Percentiles rank a stretch among this genome's conserved stretches.
These are phyloP conservation scores for Scaptodrosophila lebanonensis DNA, from an alignment of 1,140 invertebrate species.

Conservation along the genomic window DNA sequence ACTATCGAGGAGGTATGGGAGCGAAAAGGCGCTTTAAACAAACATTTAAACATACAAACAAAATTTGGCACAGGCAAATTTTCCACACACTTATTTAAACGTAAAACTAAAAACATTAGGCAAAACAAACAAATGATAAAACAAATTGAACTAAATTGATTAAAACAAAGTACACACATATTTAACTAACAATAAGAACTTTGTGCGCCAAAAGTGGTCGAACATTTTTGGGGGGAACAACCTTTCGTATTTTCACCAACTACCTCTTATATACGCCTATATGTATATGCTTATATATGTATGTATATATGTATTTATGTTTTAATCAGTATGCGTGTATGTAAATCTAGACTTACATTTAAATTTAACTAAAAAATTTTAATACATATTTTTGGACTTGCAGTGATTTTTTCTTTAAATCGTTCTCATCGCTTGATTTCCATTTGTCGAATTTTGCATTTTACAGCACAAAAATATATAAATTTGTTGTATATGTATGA, in stretches of 20 bases:
- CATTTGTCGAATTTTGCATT: constrained; percentile 17
- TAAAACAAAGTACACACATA: constrained; percentile 34
- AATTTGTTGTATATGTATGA: constrained; percentile 15
- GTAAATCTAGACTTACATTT: constrained; percentile 54
- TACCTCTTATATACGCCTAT: background rate
- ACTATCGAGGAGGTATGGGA: background rate
- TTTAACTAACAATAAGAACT: constrained; percentile 24
- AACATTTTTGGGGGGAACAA: constrained; percentile 18
- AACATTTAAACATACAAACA: constrained; percentile 2
- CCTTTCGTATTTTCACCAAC: constrained; percentile 21
- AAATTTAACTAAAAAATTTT: constrained; percentile 68
- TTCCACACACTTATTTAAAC: background rate
- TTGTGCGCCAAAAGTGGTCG: constrained; percentile 20
- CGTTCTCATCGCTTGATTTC: constrained; percentile 20
- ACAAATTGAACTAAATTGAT: constrained; percentile 61
- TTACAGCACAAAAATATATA: constrained; percentile 1
- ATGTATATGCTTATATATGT: constrained; percentile 10
- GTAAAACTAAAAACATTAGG: constrained; percentile 31
- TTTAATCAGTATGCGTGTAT: constrained; percentile 18
- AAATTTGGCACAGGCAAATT: constrained; percentile 7
- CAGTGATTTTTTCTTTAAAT: constrained; percentile 30
- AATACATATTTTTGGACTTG: constrained; percentile 70
- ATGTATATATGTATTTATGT: constrained; percentile 24
- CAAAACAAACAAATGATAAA: constrained; percentile 60
- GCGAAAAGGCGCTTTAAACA: background rate